Evolutionary conservation across 2,888 invertebrate species (phyloP), one percentile per base, ranked within the genome.

Genomic region (Drosophila fungiperda): DNA sequence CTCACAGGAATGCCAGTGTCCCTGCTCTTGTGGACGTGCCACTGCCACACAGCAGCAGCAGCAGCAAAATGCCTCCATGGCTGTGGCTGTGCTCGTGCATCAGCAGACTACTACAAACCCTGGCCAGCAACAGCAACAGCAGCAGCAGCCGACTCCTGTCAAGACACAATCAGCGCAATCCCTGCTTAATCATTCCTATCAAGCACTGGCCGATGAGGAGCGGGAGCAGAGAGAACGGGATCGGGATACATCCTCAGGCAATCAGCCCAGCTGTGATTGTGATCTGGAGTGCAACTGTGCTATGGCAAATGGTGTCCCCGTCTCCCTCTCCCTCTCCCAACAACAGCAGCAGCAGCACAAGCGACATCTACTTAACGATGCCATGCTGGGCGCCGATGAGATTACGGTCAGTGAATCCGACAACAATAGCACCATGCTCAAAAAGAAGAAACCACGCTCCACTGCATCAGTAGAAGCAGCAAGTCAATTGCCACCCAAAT

Each of bases 331-430:
- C 45, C 45, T 20, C 3, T 45, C 45, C 3, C 45, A 26, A 26
- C 26, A 29, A 29, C 29, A 23, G 8, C 23, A 23, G 15, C 45
- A 40, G 40, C 74, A 81, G 60, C 77, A 85, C 67, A 76, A 81
- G 48, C 68, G 86, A 15, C 83, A 78, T 36, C 73, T 80, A 11
- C 78, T 87, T 17, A 89, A 86, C 3, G 88, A 86, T 17, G 86
- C 85, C n/a, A 92, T 92, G 91, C 73, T 92, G 7, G 90, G 89
- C 12, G 92, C 91, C 0, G 92, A 92, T 67, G 92, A 92, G 75
- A 92, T 92, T 36, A 92, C 92, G 5, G 92, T 92, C 63, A 92
- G 92, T 45, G 92, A 92, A 49, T 92, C 92, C 35, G 92, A 92
- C 66, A 92, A 92, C 61, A 92, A 92, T 54, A 92, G 92, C 70